phyloP scores from a whole-genome alignment of 2,797 vertebrate genomes.

The Enteromius argenteus region DNA sequence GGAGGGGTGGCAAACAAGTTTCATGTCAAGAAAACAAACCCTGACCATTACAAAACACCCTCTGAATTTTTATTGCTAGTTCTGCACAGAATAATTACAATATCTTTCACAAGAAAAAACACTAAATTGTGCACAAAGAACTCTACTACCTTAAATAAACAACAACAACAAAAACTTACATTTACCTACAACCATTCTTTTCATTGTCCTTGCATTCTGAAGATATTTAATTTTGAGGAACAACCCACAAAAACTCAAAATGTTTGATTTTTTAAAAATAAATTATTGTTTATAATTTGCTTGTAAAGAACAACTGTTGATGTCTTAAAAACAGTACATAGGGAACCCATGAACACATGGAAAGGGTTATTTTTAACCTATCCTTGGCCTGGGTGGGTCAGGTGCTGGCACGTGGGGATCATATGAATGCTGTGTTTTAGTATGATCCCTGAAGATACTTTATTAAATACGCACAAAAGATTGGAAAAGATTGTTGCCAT shows the following conservation, averaged over 20 bases:
- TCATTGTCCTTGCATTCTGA: background rate
- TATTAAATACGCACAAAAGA: background rate
- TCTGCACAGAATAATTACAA: background rate
- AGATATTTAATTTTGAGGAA: background rate
- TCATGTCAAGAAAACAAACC: conserved; percentile 64
- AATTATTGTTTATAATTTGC: conserved; percentile 10
- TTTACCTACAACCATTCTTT: background rate
- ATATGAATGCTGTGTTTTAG: conserved; percentile 26
- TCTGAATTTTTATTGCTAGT: background rate
- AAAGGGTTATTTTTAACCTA: conserved; percentile 72
- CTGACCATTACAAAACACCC: conserved; percentile 7
- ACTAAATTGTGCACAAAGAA: background rate
- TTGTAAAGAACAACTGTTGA: conserved; percentile 6
- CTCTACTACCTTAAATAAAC: background rate
- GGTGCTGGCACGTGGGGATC: conserved; percentile 55
- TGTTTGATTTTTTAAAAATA: background rate
- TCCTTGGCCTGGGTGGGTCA: conserved; percentile 59
- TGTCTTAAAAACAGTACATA: conserved; percentile 13
- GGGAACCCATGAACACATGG: conserved; percentile 57
- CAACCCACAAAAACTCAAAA: background rate
- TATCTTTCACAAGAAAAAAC: background rate
- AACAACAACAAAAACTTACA: background rate
- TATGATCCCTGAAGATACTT: background rate
- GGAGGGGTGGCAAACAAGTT: conserved; percentile 69
- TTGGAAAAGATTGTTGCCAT: background rate